phyloP scores from a whole-genome alignment of 2,888 invertebrate species.

The Diogma glabrata region DNA sequence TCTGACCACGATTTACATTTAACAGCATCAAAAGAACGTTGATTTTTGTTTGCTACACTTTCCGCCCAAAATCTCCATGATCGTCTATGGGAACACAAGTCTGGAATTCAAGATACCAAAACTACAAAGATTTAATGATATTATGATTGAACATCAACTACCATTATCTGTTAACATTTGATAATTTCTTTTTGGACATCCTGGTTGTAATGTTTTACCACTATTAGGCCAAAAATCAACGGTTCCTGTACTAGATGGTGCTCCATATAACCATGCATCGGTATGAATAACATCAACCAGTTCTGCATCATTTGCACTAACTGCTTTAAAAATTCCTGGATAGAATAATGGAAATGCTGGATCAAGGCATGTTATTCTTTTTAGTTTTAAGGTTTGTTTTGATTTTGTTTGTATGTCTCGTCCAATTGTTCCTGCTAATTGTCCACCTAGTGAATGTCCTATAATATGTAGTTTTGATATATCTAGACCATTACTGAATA shows the following conservation, averaged over 20 bases:
- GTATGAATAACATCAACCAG: conserved; percentile 52
- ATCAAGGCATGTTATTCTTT: conserved; percentile 20
- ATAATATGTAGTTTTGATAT: conserved; percentile 30
- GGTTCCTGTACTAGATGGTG: conserved; percentile 39
- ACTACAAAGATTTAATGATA: not conserved
- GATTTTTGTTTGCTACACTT: conserved; percentile 32
- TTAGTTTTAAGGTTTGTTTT: conserved; percentile 21
- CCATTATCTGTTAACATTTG: conserved; percentile 32
- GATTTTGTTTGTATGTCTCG: conserved; percentile 25
- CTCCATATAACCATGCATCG: conserved; percentile 43
- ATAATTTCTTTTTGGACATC: conserved; percentile 27
- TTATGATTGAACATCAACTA: conserved; percentile 13
- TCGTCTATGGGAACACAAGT: conserved; percentile 48
- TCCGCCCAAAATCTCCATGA: conserved; percentile 52
- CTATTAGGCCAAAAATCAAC: conserved; percentile 37
- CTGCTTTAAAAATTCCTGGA: conserved; percentile 11
- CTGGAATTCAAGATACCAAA: conserved; percentile 26
- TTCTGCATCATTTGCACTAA: conserved; percentile 34
- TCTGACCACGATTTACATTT: conserved; percentile 44
- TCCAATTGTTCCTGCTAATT: conserved; percentile 32
- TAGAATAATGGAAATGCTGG: conserved; percentile 21
- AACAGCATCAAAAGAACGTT: conserved; percentile 42
- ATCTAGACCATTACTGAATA: conserved; percentile 30
- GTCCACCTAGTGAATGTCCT: conserved; percentile 34
- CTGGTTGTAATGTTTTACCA: conserved; percentile 21